Conservation (phyloP, 2,888 invertebrate species). For the Agrenia bidenticulata region DNA sequence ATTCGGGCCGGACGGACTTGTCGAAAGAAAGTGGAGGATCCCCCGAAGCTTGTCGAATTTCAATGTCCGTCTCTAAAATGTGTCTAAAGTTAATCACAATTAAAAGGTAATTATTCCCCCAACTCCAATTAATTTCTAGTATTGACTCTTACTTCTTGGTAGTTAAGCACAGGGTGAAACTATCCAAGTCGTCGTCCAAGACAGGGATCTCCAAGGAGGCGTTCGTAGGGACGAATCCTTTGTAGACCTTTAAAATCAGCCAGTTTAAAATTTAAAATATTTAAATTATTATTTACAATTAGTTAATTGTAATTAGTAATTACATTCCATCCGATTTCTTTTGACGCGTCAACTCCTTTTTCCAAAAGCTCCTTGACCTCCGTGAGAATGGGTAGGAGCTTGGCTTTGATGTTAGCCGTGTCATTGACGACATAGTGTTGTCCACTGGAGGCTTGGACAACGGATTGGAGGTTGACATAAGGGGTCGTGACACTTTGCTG, state of each 20-base stretch:
- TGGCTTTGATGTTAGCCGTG: constrained; percentile 24
- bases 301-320: neutral
- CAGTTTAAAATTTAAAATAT: too few relatives aligned
- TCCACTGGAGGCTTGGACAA: constrained; percentile 23
- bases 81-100: neutral
- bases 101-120: too few relatives aligned
- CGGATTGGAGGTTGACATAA: constrained; percentile 30
- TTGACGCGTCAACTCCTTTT: constrained; percentile 4
- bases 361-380: constrained; percentile 13
- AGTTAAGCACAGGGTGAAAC: constrained; percentile 32
- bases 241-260: neutral
- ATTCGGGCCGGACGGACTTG: constrained; percentile 17
- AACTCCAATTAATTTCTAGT: too few relatives aligned
- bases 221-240: constrained; percentile 2
- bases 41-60: constrained; percentile 22
- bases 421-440: constrained; percentile 31
- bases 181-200: constrained; percentile 20
- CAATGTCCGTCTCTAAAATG: constrained; percentile 19
- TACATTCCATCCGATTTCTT: neutral
- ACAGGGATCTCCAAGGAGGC: constrained; percentile 31
- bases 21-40: neutral
- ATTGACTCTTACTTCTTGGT: constrained; percentile 16
- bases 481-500: constrained; percentile 28
- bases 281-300: too few relatives aligned
- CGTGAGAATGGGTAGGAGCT: constrained; percentile 26